Conservation (phyloP, 2,888 invertebrate genomes). For the Epistrophe eligans region DNA sequence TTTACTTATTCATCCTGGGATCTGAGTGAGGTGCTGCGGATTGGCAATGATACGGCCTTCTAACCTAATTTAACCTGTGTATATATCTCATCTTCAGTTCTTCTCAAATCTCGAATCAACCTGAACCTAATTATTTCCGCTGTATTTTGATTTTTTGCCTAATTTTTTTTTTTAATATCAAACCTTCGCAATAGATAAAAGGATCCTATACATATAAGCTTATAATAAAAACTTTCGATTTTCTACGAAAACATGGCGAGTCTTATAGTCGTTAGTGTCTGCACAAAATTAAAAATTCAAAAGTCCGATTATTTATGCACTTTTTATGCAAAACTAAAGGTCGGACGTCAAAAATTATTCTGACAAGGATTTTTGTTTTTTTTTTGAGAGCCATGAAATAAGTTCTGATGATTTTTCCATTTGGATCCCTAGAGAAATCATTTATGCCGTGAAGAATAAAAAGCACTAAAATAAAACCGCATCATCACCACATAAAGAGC, state of each 20-base stretch:
- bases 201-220: constrained; percentile 33
- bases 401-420: constrained; percentile 27
- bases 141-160: neutral
- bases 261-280: constrained; percentile 44
- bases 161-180: constrained; percentile 30
- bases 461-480: constrained; percentile 64
- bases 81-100: no score
- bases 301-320: constrained; percentile 80
- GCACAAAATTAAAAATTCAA: constrained; percentile 34
- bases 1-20: no score
- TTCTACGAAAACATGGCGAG: constrained; percentile 23
- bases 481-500: constrained; percentile 60
- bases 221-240: constrained; percentile 46
- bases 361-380: constrained; percentile 33
- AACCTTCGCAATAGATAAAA: constrained; percentile 66
- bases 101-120: neutral
- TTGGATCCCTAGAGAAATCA: constrained; percentile 57
- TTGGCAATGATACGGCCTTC: no score
- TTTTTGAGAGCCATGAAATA: constrained; percentile 11
- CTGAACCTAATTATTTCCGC: neutral
- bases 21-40: no score
- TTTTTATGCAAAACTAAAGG: constrained; percentile 81
- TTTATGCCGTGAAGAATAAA: constrained; percentile 47
- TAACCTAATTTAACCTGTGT: no score
- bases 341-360: constrained; percentile 50